Base-by-base conservation (phyloP, 2,888 invertebrate species). In the Machimus rusticus region DNA sequence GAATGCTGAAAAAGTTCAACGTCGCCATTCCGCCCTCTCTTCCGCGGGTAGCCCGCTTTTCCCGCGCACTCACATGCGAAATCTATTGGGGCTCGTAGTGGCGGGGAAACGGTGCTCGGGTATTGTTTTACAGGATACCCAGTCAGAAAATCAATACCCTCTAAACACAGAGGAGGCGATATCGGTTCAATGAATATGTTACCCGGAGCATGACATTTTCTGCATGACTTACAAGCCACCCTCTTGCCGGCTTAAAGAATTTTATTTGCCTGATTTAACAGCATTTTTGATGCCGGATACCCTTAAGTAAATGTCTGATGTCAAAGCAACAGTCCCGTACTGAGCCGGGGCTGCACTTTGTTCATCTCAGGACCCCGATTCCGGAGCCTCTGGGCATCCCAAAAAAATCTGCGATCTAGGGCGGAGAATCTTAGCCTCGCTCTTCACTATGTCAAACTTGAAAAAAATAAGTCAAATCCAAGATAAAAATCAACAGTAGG, bases 171-270 rank as follows among this genome's bases (percentile, higher is more conserved):
- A 79, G 84, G 77, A 85, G 78, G 76, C 57, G 84, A 87, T 87
- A 87, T 84, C 87, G 87, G 87, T 87, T 87, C 87, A 87, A 87
- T 87, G 87, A 87, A 87, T 87, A 87, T 87, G 87, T 87, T 87
- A 87, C 77, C 84, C 84, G 55, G 87, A 87, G 87, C 87, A 87
- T 87, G 87, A 87, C 87, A 87, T 87, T 87, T 87, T 87, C 87
- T 87, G 87, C 87, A 84, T 87, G 87, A 87, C 84, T 87, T 87
- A 84, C 82, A 82, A 66, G 66, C 19, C 55, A 37, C 82, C 82
- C 66, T 57, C 66, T 39, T 19, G 82, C 37, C 37, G n/a, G 82
- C 82, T 82, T 82, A 66, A 82, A 82, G 82, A 82, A 82, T 82
- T 82, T 82, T 82, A 82, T 82, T 82, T 82, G 82, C 82, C 82